These are phyloP conservation scores for Phalacrocorax carbo DNA, from an alignment of 2,113 vertebrate genomes.

Conservation along the genomic window DNA sequence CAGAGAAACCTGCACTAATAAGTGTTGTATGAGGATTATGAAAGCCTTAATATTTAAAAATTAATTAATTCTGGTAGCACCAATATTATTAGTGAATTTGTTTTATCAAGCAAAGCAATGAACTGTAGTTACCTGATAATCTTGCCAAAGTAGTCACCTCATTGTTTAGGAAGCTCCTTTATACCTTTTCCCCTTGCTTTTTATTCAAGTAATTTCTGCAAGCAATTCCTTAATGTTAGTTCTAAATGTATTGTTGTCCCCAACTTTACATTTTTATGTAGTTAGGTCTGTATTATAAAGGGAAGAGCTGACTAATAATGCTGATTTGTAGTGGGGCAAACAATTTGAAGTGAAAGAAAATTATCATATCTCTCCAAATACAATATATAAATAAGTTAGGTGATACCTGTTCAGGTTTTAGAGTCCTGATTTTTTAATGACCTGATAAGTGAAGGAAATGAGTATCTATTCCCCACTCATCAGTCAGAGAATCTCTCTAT, in stretches of 20 bases:
- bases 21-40: neutral
- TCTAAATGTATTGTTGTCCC: neutral
- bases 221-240: neutral
- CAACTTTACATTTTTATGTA: neutral
- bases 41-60: neutral
- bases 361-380: neutral
- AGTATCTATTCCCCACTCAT: neutral
- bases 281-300: neutral
- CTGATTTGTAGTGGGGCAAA: neutral
- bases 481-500: neutral
- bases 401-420: neutral
- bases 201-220: neutral
- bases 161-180: neutral
- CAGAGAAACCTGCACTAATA: neutral
- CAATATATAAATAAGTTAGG: neutral
- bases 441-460: neutral
- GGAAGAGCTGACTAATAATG: neutral
- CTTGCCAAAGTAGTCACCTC: neutral
- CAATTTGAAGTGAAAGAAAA: neutral
- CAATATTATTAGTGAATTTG: neutral
- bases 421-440: neutral
- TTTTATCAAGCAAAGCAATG: neutral
- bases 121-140: neutral
- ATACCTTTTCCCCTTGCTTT: neutral
- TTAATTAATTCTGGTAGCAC: conserved; percentile 11